Conservation (phyloP, 1,140 invertebrate species). For the Trichonephila inaurata region DNA sequence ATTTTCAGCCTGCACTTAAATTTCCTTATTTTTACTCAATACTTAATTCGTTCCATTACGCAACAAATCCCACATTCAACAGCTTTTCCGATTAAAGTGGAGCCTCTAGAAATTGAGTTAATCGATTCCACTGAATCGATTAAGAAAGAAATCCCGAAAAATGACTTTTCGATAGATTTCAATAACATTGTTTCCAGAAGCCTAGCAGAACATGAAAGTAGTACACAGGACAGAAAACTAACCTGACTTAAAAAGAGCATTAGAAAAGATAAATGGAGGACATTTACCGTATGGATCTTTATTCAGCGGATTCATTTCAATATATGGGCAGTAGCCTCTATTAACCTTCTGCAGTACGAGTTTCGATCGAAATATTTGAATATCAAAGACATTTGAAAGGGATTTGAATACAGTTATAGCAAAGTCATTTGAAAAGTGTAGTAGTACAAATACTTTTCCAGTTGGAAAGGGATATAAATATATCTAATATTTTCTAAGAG, state of each 20-base stretch:
- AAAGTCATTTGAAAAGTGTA: neutral
- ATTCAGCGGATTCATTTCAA: neutral
- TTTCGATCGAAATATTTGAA: slow-evolving; percentile 40
- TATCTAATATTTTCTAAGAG: too few species aligned
- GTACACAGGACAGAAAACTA: neutral
- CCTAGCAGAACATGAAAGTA: neutral
- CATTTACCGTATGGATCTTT: neutral
- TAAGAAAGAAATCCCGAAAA: neutral
- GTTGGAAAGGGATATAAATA: neutral
- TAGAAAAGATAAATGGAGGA: neutral
- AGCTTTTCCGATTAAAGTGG: neutral
- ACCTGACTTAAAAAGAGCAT: slow-evolving; percentile 7
- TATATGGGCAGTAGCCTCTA: neutral
- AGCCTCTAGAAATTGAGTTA: neutral
- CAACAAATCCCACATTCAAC: neutral
- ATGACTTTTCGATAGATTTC: neutral
- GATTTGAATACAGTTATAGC: slow-evolving; percentile 14
- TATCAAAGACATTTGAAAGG: slow-evolving; percentile 42
- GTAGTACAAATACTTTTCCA: neutral
- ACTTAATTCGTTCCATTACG: neutral
- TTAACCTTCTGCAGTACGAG: neutral
- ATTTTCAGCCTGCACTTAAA: too few species aligned
- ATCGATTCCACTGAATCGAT: neutral
- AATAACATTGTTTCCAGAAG: neutral
- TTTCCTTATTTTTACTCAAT: too few species aligned